A percentile compares a stretch with the other conserved stretches of the same genome.
These are phyloP conservation scores for Oreochromis mossambicus DNA, from an alignment of 2,797 vertebrate species.

Conservation along the genomic window DNA sequence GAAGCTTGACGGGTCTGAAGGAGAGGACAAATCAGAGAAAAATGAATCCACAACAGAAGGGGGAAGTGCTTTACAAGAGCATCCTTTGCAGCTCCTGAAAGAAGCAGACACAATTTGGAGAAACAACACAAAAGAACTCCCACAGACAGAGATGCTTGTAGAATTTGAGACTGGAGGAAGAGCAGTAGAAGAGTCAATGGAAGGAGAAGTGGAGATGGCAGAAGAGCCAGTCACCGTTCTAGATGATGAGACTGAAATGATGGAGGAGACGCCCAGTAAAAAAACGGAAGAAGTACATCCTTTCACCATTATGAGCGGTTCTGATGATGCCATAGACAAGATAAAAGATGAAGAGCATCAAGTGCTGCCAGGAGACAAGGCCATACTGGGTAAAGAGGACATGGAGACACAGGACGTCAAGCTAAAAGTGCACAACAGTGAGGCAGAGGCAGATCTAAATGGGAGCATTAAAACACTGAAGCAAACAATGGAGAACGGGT, in stretches of 20 bases:
- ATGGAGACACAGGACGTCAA: neutral
- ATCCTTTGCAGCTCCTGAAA: neutral
- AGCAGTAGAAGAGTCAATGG: neutral
- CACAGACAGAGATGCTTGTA: neutral
- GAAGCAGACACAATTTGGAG: neutral
- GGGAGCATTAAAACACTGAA: slow-evolving; percentile 41
- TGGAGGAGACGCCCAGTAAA: neutral
- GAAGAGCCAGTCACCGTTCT: slow-evolving; percentile 62
- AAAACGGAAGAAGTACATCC: neutral
- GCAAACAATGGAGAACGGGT: slow-evolving; percentile 46
- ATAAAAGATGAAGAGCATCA: neutral
- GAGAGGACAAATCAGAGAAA: neutral
- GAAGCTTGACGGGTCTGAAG: neutral
- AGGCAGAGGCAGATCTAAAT: slow-evolving; percentile 5
- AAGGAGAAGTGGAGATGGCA: slow-evolving; percentile 15
- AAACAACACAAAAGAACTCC: neutral
- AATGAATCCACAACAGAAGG: neutral
- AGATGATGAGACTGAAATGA: slow-evolving; percentile 52
- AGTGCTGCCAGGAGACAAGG: neutral
- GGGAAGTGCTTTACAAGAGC: neutral
- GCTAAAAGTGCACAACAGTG: neutral
- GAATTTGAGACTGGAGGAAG: neutral
- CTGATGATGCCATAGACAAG: neutral
- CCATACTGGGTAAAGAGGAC: neutral
- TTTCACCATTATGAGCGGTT: neutral